Evolutionary conservation across 1,140 invertebrate species (phyloP), one percentile per base, ranked within the genome.

Genomic region (Sinonovacula constricta): DNA sequence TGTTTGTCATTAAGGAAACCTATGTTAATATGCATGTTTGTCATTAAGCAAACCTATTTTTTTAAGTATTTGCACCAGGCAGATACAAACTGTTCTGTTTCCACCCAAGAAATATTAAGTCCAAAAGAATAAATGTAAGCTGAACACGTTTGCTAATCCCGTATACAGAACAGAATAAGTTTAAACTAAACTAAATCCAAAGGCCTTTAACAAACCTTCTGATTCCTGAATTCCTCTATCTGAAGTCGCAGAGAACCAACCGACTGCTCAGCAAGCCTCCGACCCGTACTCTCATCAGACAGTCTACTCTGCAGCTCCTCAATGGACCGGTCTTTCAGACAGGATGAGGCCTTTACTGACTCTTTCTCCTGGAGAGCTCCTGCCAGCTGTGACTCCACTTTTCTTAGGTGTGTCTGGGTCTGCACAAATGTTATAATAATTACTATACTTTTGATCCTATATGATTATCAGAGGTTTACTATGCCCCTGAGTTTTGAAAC

Each of bases 321-420:
- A 31, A 88, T 3, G 1, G 82, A 54, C 36, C 70, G 75, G 59
- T 88, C 83, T 30, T 81, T 59, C 31, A 79, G 74, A 34, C 80
- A 69, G 7, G 31, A 60, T 30, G 81, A 83, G 18, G 79, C 77
- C 30, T 69, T 65, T n/a, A 84, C 45, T 39, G 82, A 74, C 28
- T 88, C 85, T 7, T 83, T 74, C 0, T 79, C 62, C 33, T 85
- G 79, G 10, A 74, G 72, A 10, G 83, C 69, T 39, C 72, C 59
- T 22, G 71, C 63, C 39, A 89, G 74, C 53, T 83, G 83, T 12
- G 74, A 66, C 60, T 87, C 83, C 26, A 84, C 56, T 30, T 83
- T 62, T 62, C 85, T 83, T 22, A 88, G 49, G 12, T 75, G 79
- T 18, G 76, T 65, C 67, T 87, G 82, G 15, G 85, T 67, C 89